Conservation (phyloP, 2,888 invertebrate species). For the Formica aserva region DNA sequence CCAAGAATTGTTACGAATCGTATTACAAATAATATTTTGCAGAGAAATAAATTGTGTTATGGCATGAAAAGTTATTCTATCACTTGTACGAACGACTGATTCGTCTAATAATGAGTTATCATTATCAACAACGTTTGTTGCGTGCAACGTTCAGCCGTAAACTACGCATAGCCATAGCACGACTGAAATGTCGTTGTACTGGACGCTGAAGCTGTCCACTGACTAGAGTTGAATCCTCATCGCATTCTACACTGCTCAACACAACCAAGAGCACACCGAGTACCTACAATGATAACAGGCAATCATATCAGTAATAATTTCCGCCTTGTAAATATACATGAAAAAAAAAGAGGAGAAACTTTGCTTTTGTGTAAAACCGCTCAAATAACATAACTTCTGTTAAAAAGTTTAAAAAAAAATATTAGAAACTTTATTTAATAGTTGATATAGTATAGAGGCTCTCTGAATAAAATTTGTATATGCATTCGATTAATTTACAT, state of each 20-base stretch:
- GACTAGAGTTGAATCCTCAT: conserved; percentile 80
- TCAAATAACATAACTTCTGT: not conserved
- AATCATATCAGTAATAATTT: conserved; percentile 2
- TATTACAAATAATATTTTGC: conserved; percentile 79
- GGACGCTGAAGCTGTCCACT: conserved; percentile 83
- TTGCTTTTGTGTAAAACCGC: not conserved
- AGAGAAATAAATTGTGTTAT: conserved; percentile 58
- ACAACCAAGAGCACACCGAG: conserved; percentile 94
- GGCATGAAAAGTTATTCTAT: conserved; percentile 65
- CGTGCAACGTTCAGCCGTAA: conserved; percentile 87
- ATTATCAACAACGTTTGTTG: conserved; percentile 83
- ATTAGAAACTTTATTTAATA: not conserved
- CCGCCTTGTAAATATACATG: not conserved
- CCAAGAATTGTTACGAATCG: conserved; percentile 75
- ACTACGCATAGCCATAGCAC: conserved; percentile 96
- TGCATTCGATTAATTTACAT: conserved; percentile 78
- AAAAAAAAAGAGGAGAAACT: not conserved
- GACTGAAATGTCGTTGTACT: conserved; percentile 94
- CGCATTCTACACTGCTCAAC: conserved; percentile 88
- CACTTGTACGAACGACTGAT: conserved; percentile 52
- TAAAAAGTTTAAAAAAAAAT: not conserved
- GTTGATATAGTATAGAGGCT: conserved; percentile 11
- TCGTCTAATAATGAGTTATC: conserved; percentile 53
- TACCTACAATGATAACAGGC: conserved; percentile 87
- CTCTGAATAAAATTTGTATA: not conserved